Evolutionary conservation across 53 echinoderm and acorn worm species (phyloP).

Genomic region (Paelopatides confundens): DNA sequence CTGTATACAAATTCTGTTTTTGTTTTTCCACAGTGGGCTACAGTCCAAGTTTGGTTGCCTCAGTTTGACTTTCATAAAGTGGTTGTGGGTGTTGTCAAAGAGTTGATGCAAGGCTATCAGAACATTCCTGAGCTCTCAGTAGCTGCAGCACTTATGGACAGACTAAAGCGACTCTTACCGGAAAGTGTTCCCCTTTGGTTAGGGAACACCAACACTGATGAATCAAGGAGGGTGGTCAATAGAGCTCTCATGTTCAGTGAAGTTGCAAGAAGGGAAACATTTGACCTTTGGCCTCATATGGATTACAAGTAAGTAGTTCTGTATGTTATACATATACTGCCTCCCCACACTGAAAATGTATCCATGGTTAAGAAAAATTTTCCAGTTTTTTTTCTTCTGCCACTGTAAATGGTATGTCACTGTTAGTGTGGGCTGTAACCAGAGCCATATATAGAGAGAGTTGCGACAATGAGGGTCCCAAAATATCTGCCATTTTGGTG

Average conservation of each 20-base stretch:
- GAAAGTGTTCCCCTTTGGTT: slow-evolving; percentile 69
- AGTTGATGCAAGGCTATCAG: slow-evolving; percentile 80
- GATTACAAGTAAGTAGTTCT: slow-evolving; percentile 87
- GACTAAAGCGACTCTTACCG: slow-evolving; percentile 85
- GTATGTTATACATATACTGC: not conserved
- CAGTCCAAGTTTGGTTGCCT: slow-evolving; percentile 83
- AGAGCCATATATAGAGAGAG: no score
- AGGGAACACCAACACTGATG: slow-evolving; percentile 80
- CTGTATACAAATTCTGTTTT: not conserved
- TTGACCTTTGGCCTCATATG: slow-evolving; percentile 96
- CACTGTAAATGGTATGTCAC: no score
- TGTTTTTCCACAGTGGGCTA: slow-evolving; percentile 85
- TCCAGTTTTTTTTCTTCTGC: no score
- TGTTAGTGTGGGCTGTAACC: no score
- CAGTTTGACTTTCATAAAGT: slow-evolving; percentile 89
- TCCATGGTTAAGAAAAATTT: no score
- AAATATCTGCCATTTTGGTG: no score
- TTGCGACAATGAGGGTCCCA: no score
- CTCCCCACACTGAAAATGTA: no score
- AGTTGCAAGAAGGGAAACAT: slow-evolving; percentile 90
- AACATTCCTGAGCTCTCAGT: slow-evolving; percentile 84
- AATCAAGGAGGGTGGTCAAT: slow-evolving; percentile 54
- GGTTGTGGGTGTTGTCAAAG: slow-evolving; percentile 74
- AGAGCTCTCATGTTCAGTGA: slow-evolving; percentile 97
- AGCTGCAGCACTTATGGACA: slow-evolving; percentile 88